phyloP scores from a whole-genome alignment of 2,797 vertebrate species.

The Macrochelys suwanniensis region DNA sequence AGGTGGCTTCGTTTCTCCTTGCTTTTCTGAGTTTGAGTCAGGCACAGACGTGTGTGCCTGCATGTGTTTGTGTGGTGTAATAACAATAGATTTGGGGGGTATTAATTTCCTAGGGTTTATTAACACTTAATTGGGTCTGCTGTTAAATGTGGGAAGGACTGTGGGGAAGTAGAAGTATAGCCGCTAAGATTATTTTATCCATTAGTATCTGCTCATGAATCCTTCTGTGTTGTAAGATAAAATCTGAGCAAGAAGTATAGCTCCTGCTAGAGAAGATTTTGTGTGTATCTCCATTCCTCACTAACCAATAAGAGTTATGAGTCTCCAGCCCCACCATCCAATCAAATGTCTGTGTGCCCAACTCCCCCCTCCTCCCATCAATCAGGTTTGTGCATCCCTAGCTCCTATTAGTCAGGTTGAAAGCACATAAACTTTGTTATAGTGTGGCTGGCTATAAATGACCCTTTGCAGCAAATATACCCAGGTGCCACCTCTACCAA shows the following conservation, averaged over 20 bases:
- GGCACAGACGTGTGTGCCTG: background rate
- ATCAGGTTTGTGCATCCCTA: background rate
- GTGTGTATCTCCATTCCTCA: background rate
- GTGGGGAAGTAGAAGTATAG: background rate
- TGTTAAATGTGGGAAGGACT: background rate
- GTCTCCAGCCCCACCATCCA: background rate
- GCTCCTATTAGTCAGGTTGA: background rate
- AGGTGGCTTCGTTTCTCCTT: background rate
- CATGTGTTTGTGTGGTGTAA: rapidly evolving
- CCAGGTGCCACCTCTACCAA: too few species aligned
- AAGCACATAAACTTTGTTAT: background rate
- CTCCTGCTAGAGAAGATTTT: background rate
- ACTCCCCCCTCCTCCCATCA: background rate
- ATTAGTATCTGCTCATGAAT: background rate
- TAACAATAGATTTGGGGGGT: background rate
- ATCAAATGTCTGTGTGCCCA: background rate
- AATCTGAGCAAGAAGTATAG: background rate
- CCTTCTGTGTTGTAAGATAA: background rate
- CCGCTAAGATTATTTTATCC: background rate
- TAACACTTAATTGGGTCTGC: background rate
- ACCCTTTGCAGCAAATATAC: too few species aligned
- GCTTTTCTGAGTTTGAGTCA: background rate
- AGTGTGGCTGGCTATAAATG: too few species aligned
- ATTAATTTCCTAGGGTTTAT: background rate
- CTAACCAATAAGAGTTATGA: background rate